These are phyloP conservation scores for Baccha elongata DNA, from an alignment of 2,888 invertebrate species.

Conservation along the genomic window DNA sequence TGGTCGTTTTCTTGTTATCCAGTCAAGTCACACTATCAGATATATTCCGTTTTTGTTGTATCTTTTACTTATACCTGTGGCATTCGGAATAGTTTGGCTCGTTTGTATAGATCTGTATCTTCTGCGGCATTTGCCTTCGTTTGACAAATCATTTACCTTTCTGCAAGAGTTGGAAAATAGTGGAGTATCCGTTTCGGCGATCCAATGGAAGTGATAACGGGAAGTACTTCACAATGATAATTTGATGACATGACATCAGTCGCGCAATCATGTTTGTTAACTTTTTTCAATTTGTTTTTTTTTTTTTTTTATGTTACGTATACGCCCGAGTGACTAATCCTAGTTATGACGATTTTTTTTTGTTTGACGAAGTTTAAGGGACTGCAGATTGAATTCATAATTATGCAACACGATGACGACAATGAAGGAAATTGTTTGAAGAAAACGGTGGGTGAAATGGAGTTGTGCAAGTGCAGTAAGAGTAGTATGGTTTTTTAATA, in stretches of 20 bases:
- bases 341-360: slow-evolving; percentile 40
- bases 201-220: slow-evolving; percentile 26
- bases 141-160: slow-evolving; percentile 46
- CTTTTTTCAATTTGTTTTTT: slow-evolving; percentile 15
- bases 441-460: neutral
- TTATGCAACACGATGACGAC: slow-evolving; percentile 56
- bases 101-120: slow-evolving; percentile 47
- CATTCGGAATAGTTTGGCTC: slow-evolving; percentile 23
- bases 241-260: neutral
- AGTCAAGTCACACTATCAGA: slow-evolving; percentile 20
- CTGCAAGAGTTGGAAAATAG: slow-evolving; percentile 16
- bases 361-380: slow-evolving; percentile 56
- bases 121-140: slow-evolving; percentile 35
- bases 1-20: neutral
- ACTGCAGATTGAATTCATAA: slow-evolving; percentile 57
- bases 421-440: neutral
- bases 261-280: neutral
- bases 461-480: slow-evolving; percentile 61
- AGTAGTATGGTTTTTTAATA: slow-evolving; percentile 15
- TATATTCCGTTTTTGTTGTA: slow-evolving; percentile 13
- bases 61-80: slow-evolving; percentile 61
- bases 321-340: slow-evolving; percentile 56
- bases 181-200: slow-evolving; percentile 55
- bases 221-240: slow-evolving; percentile 11
- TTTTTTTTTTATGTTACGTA: slow-evolving; percentile 59